A percentile compares a stretch with the other conserved stretches of the same genome.
These are phyloP conservation scores for Conus betulinus DNA, from an alignment of 1,140 invertebrate species.

Conservation along the genomic window DNA sequence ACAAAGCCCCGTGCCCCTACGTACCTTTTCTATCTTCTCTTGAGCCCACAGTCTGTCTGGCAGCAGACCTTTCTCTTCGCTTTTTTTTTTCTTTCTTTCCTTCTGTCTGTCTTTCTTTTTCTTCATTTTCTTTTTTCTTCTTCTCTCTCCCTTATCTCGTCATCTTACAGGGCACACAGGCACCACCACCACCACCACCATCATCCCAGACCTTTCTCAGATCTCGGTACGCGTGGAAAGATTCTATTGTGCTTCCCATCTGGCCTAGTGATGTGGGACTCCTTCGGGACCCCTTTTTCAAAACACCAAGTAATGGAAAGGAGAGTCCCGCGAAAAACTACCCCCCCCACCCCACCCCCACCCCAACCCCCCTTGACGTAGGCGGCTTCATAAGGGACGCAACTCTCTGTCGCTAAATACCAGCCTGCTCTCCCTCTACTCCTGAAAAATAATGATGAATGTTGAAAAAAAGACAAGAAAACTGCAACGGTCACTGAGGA, in stretches of 20 bases:
- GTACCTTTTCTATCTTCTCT: no score
- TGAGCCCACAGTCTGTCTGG: no score
- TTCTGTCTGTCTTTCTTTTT: background rate
- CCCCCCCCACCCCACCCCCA: no score
- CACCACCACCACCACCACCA: background rate
- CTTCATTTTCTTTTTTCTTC: no score
- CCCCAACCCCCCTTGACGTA: background rate
- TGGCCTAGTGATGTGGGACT: background rate
- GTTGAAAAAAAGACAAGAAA: background rate
- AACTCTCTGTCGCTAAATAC: background rate
- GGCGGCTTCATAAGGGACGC: slow-evolving; percentile 2
- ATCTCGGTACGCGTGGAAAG: background rate
- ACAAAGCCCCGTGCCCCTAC: no score
- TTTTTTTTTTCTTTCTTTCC: no score
- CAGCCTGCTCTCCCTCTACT: background rate
- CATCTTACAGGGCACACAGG: background rate
- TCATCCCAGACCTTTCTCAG: background rate
- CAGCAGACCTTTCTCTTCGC: no score
- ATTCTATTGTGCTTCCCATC: background rate
- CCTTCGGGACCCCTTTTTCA: background rate
- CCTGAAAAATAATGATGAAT: background rate
- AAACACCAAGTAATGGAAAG: slow-evolving; percentile 8
- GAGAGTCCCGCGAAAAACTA: background rate
- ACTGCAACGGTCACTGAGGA: background rate
- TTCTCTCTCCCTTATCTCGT: no score